Percentiles rank a stretch among this genome's conserved stretches.
phyloP scores from a whole-genome alignment of 2,797 vertebrate genomes.

The Florisuga fusca region DNA sequence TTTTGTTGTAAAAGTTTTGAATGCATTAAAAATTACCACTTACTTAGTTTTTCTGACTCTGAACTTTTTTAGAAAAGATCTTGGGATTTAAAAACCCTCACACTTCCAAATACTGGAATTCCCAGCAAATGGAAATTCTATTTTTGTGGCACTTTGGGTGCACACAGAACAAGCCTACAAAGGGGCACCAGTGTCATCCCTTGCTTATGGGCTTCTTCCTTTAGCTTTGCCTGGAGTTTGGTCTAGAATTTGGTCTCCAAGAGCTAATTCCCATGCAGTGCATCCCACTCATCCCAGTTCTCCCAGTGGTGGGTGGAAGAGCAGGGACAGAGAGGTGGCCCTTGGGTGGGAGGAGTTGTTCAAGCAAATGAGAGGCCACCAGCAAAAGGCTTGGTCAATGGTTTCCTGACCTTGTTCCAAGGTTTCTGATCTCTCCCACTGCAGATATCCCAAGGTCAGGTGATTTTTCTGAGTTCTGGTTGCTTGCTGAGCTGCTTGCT shows the following conservation, averaged over 20 bases:
- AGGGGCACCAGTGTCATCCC: too few species aligned
- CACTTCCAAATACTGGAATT: neutral
- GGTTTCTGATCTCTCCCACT: neutral
- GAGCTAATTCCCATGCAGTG: neutral
- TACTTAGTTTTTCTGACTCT: neutral
- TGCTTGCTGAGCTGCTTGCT: neutral
- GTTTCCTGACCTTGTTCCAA: neutral
- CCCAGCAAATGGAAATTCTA: neutral
- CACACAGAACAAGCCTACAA: accelerated
- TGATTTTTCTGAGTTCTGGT: neutral
- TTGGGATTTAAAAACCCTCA: accelerated
- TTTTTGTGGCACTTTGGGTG: neutral
- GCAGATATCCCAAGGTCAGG: neutral
- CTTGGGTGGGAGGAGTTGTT: neutral
- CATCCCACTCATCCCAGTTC: neutral
- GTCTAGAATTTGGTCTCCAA: neutral
- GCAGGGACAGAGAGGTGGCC: neutral
- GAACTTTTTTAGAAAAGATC: neutral
- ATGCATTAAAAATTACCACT: neutral
- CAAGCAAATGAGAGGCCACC: neutral
- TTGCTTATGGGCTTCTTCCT: neutral
- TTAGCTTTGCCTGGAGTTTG: neutral
- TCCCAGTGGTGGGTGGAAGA: neutral
- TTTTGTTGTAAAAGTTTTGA: neutral
- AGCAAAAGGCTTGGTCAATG: neutral